Evolutionary conservation across 2,113 vertebrate species (phyloP).

Genomic region (Calonectris borealis): DNA sequence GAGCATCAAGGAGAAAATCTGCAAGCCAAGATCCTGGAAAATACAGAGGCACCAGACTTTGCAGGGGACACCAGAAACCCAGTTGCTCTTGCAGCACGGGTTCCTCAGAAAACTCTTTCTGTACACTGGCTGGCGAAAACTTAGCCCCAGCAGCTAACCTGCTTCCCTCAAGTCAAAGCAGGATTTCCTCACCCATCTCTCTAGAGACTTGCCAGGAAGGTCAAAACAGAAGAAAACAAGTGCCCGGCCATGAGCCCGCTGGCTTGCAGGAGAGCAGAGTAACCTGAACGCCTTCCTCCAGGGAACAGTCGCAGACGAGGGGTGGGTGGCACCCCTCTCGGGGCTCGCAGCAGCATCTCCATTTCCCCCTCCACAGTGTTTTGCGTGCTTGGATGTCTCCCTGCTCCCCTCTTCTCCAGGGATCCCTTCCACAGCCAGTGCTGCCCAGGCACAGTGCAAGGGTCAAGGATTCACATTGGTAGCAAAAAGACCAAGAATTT

Average conservation of each 20-base stretch:
- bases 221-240: not conserved
- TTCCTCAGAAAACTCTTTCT: not conserved
- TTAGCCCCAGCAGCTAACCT: not conserved
- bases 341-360: not conserved
- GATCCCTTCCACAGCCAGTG: not conserved
- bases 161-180: not conserved
- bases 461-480: not conserved
- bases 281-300: not conserved
- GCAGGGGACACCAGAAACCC: not conserved
- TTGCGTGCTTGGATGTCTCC: not conserved
- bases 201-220: not conserved
- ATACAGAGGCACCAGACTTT: not conserved
- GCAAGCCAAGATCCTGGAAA: not conserved
- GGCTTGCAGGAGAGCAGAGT: rapidly evolving
- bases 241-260: not conserved
- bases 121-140: not conserved
- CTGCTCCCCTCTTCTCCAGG: not conserved
- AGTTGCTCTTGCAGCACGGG: not conserved
- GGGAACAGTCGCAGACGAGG: rapidly evolving
- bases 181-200: not conserved
- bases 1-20: not conserved
- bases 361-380: rapidly evolving
- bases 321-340: not conserved
- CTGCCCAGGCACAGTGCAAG: not conserved
- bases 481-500: not conserved